A percentile compares a stretch with the other conserved stretches of the same genome.
Conservation (phyloP, 2,888 invertebrate genomes). For the Arctia plantaginis region DNA sequence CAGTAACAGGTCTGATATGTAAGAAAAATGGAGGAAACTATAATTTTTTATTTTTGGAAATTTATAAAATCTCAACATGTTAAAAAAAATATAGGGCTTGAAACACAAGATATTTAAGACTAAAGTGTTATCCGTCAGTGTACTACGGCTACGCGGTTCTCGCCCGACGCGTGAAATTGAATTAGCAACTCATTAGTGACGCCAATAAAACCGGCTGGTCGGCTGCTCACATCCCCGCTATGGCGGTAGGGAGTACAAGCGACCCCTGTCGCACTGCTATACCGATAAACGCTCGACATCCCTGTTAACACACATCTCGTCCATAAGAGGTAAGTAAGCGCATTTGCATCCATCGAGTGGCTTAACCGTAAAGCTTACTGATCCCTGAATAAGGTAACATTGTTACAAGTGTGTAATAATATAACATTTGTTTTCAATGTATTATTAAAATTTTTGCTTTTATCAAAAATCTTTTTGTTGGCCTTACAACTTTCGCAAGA, state of each 20-base stretch:
- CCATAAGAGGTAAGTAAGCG: conserved; percentile 34
- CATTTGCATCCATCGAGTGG: conserved; percentile 36
- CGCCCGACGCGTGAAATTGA: conserved; percentile 79
- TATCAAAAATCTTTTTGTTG: conserved; percentile 2
- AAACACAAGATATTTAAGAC: conserved; percentile 10
- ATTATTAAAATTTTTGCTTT: conserved; percentile 13
- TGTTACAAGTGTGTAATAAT: background rate
- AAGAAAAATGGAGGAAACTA: background rate
- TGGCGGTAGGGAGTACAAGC: conserved; percentile 8
- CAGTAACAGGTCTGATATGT: background rate
- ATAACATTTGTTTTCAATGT: conserved; percentile 6
- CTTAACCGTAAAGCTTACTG: conserved; percentile 15
- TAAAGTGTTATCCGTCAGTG: conserved; percentile 5
- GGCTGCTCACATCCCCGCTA: conserved; percentile 36
- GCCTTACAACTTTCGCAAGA: conserved; percentile 18
- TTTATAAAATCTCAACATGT: background rate
- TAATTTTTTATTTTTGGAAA: background rate
- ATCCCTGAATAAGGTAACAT: conserved; percentile 11
- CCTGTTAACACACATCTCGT: conserved; percentile 28
- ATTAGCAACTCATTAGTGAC: conserved; percentile 86
- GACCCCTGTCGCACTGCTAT: conserved; percentile 44
- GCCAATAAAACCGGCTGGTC: conserved; percentile 82
- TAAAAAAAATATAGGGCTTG: background rate
- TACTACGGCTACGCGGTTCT: conserved; percentile 1
- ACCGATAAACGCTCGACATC: conserved; percentile 39